Conservation (phyloP, 1,140 invertebrate species). For the Listronotus bonariensis region DNA sequence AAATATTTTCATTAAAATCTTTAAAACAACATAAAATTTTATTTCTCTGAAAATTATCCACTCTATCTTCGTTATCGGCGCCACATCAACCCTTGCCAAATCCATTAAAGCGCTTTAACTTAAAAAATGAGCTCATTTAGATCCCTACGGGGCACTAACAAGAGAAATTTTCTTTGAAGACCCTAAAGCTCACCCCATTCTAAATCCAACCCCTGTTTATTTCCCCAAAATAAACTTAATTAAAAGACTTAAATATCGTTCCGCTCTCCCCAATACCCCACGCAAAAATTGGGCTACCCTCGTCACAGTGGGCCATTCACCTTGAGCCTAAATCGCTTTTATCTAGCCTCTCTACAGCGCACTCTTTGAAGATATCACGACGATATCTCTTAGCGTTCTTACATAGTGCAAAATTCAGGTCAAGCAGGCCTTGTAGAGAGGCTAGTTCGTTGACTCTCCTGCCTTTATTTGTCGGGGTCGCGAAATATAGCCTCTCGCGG, state of each 20-base stretch:
- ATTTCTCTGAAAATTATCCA: too few species aligned
- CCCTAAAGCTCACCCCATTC: background rate
- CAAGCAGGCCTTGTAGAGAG: conserved; percentile 40
- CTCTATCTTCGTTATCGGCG: too few species aligned
- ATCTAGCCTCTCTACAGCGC: conserved; percentile 34
- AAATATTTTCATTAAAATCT: too few species aligned
- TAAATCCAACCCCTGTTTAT: background rate
- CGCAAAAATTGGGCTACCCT: conserved; percentile 13
- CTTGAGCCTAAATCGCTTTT: conserved; percentile 40
- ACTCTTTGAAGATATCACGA: conserved; percentile 12
- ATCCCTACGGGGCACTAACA: background rate
- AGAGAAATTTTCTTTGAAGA: background rate
- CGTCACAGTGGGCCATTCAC: conserved; percentile 44
- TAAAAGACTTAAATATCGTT: background rate
- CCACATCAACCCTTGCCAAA: too few species aligned
- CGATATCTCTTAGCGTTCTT: conserved; percentile 5
- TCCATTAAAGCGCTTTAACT: too few species aligned
- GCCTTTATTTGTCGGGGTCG: conserved; percentile 38
- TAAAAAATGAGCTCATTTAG: too few species aligned
- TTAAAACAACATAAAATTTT: too few species aligned
- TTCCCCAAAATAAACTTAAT: background rate
- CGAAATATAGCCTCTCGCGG: conserved; percentile 25
- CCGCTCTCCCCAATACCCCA: conserved; percentile 1
- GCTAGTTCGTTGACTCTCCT: conserved; percentile 49
- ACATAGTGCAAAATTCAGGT: conserved; percentile 48